These are phyloP conservation scores for Thripadectes ignobilis DNA, from an alignment of 2,797 vertebrate genomes.

Conservation along the genomic window DNA sequence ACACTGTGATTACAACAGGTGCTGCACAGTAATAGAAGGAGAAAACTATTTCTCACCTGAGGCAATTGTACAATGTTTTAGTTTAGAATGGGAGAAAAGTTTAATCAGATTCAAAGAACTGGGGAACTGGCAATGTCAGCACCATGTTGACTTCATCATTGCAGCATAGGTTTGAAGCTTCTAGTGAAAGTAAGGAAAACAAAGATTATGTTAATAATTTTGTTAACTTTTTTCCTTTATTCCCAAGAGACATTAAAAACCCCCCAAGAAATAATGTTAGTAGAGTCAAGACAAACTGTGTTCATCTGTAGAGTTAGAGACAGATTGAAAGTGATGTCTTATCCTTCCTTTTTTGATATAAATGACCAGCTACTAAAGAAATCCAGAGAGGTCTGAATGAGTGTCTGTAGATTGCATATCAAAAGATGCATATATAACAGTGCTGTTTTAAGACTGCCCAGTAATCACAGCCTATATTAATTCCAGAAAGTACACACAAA, in stretches of 20 bases:
- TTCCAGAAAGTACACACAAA: slow-evolving; percentile 67
- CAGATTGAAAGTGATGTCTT: background rate
- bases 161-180: slow-evolving; percentile 11
- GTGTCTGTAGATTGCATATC: background rate
- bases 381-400: slow-evolving; percentile 25
- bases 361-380: background rate
- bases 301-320: background rate
- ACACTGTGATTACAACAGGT: background rate
- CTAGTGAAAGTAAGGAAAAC: background rate
- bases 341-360: background rate
- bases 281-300: background rate
- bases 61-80: background rate
- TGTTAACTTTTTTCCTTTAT: background rate
- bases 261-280: background rate
- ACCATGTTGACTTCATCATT: background rate
- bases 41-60: background rate
- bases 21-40: background rate
- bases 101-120: background rate
- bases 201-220: background rate
- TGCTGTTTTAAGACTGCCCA: slow-evolving; percentile 16
- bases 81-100: background rate
- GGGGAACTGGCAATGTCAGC: background rate
- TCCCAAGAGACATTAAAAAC: background rate
- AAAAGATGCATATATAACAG: background rate
- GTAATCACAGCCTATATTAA: slow-evolving; percentile 54